phyloP scores from a whole-genome alignment of 2,113 vertebrate genomes.

The Lipotes vexillifer region DNA sequence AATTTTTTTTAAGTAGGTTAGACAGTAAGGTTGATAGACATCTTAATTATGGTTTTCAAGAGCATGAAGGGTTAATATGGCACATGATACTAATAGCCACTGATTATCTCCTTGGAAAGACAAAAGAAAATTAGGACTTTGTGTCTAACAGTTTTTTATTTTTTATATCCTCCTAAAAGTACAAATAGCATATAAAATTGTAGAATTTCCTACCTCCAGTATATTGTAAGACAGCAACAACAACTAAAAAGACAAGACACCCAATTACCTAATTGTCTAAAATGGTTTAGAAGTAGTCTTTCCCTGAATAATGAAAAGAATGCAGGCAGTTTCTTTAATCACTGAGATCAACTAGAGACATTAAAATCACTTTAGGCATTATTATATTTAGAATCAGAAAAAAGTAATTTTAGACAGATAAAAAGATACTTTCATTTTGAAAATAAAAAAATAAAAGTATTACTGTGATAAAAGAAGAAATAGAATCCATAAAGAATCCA shows the following conservation, averaged over 20 bases:
- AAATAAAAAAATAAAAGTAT: not conserved
- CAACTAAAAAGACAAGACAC: not conserved
- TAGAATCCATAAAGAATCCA: not conserved
- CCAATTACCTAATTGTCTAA: not conserved
- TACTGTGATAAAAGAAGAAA: not conserved
- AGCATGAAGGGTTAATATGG: not conserved
- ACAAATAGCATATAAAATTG: not conserved
- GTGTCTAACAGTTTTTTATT: not conserved
- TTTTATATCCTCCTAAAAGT: not conserved
- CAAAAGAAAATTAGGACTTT: not conserved
- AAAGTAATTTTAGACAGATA: not conserved
- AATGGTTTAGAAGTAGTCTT: not conserved
- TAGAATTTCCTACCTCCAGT: not conserved
- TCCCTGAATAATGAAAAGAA: not conserved
- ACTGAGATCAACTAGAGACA: not conserved
- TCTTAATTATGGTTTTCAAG: not conserved
- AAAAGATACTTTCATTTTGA: slow-evolving; percentile 5
- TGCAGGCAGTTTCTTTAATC: not conserved
- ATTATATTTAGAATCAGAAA: not conserved
- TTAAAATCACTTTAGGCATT: not conserved
- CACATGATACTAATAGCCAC: not conserved
- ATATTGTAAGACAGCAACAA: not conserved
- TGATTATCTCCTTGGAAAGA: not conserved
- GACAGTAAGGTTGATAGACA: not conserved
- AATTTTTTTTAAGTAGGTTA: not conserved